These are phyloP conservation scores for Troglohyphantes excavatus DNA, from an alignment of 2,888 invertebrate species.

Conservation along the genomic window DNA sequence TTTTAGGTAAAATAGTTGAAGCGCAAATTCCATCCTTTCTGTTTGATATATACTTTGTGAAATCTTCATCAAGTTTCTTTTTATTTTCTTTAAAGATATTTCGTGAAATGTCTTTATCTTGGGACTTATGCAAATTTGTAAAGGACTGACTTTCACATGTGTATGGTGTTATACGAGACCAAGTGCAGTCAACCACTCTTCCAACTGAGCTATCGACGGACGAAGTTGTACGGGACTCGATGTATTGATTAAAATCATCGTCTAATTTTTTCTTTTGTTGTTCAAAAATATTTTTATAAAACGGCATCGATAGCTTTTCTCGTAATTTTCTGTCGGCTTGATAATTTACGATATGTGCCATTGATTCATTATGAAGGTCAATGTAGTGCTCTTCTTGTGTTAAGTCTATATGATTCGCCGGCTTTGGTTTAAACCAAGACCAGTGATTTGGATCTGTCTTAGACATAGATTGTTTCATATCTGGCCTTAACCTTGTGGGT, in stretches of 20 bases:
- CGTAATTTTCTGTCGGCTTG: neutral
- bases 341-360: neutral
- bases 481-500: neutral
- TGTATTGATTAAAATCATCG: neutral
- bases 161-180: neutral
- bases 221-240: neutral
- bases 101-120: neutral
- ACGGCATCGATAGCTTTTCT: neutral
- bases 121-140: neutral
- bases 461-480: neutral
- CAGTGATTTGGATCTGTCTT: neutral
- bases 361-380: neutral
- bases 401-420: neutral
- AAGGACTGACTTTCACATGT: neutral
- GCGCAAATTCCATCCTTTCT: neutral
- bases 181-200: too few relatives aligned
- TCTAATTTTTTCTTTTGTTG: neutral
- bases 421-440: neutral
- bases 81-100: constrained; percentile 9
- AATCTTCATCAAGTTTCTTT: constrained; percentile 13
- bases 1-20: neutral
- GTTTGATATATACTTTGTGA: neutral
- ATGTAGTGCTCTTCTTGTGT: neutral
- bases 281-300: neutral
- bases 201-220: too few relatives aligned